Conservation (phyloP, 2,888 invertebrate genomes). For the Gasteruption jaculator region DNA sequence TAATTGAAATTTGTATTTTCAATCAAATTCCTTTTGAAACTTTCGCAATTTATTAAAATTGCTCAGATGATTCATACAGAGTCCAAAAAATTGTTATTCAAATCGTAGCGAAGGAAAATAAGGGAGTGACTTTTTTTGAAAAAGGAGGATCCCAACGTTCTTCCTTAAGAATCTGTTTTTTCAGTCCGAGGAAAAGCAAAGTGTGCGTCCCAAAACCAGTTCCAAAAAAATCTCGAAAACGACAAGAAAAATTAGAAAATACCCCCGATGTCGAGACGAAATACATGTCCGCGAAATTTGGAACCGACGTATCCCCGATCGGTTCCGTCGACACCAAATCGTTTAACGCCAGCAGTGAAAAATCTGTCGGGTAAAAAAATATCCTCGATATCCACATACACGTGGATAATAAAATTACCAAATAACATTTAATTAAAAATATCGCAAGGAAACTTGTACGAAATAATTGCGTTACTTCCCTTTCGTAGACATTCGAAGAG, state of each 20-base stretch:
- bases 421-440: background rate
- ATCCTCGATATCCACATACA: background rate
- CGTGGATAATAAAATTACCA: background rate
- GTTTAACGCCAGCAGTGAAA: constrained; percentile 24
- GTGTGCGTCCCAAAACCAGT: too few species aligned
- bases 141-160: too few species aligned
- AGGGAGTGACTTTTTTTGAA: too few species aligned
- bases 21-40: too few species aligned
- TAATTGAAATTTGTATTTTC: too few species aligned
- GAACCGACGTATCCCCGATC: constrained; percentile 18
- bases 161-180: background rate
- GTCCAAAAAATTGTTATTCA: too few species aligned
- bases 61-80: too few species aligned
- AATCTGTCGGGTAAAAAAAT: background rate
- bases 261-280: constrained; percentile 27
- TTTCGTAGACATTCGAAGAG: constrained; percentile 16
- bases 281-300: constrained; percentile 17
- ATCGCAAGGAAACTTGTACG: background rate
- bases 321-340: constrained; percentile 20
- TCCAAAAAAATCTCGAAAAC: too few species aligned
- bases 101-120: too few species aligned
- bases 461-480: constrained; percentile 15
- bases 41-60: too few species aligned
- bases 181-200: constrained; percentile 9
- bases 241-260: too few species aligned